These are phyloP conservation scores for Xiphorhynchus elegans DNA, from an alignment of 2,113 vertebrate species.

Conservation along the genomic window DNA sequence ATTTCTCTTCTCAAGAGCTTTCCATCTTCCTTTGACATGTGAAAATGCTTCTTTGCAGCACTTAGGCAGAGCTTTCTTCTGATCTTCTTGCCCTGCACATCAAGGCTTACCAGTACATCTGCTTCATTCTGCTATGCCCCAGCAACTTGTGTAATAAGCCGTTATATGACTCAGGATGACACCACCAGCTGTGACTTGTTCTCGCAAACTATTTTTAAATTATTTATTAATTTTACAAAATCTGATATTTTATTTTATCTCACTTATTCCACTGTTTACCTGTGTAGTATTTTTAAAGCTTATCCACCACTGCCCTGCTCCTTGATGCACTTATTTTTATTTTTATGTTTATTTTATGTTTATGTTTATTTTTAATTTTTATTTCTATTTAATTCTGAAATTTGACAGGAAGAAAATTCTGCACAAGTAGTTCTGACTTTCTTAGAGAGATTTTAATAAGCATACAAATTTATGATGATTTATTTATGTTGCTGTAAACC, in stretches of 20 bases:
- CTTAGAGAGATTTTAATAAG: background rate
- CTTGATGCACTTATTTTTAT: background rate
- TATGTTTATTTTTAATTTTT: too few relatives aligned
- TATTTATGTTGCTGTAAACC: background rate
- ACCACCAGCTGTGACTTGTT: conserved; percentile 31
- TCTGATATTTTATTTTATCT: background rate
- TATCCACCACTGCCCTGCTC: background rate
- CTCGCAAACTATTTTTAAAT: background rate
- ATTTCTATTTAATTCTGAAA: background rate
- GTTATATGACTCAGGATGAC: conserved; percentile 32
- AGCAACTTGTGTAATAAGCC: conserved; percentile 12
- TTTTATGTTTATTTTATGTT: background rate
- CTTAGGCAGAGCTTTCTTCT: background rate
- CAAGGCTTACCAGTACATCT: conserved; percentile 25
- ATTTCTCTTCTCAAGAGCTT: background rate
- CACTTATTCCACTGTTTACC: background rate
- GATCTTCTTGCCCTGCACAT: background rate
- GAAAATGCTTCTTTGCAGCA: background rate
- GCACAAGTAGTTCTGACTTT: background rate
- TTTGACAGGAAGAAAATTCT: background rate
- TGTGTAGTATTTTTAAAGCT: background rate
- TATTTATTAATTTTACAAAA: background rate
- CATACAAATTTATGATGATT: background rate
- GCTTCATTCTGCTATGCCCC: conserved; percentile 1
- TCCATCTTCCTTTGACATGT: background rate